A percentile compares a stretch with the other conserved stretches of the same genome.
Conservation (phyloP, 2,888 invertebrate species). For the Luperina nickerlii region DNA sequence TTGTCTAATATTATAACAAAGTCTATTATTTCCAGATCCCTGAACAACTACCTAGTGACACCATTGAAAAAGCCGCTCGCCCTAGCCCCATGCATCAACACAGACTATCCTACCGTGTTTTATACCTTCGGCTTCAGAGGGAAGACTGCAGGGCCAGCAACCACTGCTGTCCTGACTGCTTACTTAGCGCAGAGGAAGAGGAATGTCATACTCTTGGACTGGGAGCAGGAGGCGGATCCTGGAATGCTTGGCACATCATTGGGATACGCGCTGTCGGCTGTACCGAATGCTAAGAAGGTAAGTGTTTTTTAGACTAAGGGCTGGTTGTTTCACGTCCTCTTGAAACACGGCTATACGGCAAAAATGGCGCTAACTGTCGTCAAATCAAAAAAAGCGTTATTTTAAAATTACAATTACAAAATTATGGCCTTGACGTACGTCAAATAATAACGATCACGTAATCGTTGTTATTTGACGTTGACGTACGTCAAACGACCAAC, state of each 20-base stretch:
- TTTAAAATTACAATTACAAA: not conserved
- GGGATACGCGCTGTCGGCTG: constrained; percentile 81
- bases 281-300: constrained; percentile 83
- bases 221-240: constrained; percentile 85
- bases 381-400: not conserved
- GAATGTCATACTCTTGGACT: constrained; percentile 85
- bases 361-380: not conserved
- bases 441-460: no score
- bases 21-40: constrained; percentile 72
- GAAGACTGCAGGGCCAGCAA: constrained; percentile 79
- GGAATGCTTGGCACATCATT: constrained; percentile 80
- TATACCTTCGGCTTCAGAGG: constrained; percentile 87
- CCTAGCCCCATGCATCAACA: constrained; percentile 78
- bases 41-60: constrained; percentile 73
- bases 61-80: constrained; percentile 74
- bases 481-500: no score
- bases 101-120: constrained; percentile 77
- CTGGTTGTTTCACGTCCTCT: not conserved
- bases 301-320: not conserved
- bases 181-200: constrained; percentile 81
- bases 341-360: not conserved
- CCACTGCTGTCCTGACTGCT: constrained; percentile 80
- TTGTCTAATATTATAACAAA: not conserved
- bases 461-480: no score
- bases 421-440: not conserved